Conservation (phyloP, 2,888 invertebrate species). For the Thecophora atra region DNA sequence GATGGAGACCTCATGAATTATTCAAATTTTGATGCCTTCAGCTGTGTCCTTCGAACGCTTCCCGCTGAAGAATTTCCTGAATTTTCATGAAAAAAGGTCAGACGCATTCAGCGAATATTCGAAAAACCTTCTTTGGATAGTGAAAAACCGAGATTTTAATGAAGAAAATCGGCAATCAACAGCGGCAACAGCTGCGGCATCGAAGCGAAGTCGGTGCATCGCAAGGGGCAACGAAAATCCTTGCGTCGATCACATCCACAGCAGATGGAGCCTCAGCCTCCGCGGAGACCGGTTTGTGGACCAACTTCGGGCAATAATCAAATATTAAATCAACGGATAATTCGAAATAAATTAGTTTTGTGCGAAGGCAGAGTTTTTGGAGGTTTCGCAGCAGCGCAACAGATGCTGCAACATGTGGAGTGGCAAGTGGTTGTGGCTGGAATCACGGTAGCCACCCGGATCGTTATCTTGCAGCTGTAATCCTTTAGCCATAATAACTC, state of each 20-base stretch:
- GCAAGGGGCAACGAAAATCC: no score
- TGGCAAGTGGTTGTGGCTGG: conserved; percentile 16
- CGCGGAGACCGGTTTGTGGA: no score
- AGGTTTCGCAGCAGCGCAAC: not conserved
- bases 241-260: no score
- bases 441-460: conserved; percentile 47
- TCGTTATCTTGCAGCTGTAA: conserved; percentile 44
- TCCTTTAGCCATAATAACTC: conserved; percentile 39
- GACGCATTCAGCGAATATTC: not conserved
- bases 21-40: conserved; percentile 37
- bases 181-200: no score
- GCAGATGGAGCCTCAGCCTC: no score
- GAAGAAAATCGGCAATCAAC: no score
- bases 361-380: conserved; percentile 11
- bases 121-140: no score
- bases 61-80: not conserved
- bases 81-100: not conserved
- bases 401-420: conserved; percentile 13
- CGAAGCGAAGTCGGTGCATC: no score
- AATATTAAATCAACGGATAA: conserved; percentile 14
- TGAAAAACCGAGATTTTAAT: no score
- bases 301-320: not conserved
- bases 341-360: conserved; percentile 16
- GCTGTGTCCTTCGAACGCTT: not conserved
- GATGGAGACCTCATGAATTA: conserved; percentile 47